phyloP scores from a whole-genome alignment of 2,797 vertebrate species.

The Pangasius mekongensis region DNA sequence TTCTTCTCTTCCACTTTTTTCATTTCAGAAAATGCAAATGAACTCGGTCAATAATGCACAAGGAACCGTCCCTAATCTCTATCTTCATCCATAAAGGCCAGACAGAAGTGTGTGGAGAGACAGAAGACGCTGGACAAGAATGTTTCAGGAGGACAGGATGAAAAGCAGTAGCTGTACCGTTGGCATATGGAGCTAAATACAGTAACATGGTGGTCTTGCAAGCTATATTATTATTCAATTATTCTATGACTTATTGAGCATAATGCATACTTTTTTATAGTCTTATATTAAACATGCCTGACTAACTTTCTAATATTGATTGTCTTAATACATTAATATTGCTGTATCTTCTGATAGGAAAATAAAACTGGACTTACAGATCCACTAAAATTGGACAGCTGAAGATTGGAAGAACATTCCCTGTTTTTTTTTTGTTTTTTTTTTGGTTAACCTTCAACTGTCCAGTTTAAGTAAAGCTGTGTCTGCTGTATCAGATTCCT shows the following conservation, averaged over 20 bases:
- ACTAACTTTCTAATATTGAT: background rate
- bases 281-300: background rate
- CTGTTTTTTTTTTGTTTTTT: background rate
- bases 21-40: slow-evolving; percentile 21
- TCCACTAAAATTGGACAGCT: too few relatives aligned
- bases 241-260: background rate
- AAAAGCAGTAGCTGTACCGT: slow-evolving; percentile 50
- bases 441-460: background rate
- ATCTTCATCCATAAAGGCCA: background rate
- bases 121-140: background rate
- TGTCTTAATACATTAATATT: background rate
- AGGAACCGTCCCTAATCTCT: slow-evolving; percentile 1
- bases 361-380: background rate
- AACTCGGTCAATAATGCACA: slow-evolving; percentile 20
- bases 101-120: slow-evolving; percentile 11
- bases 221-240: background rate
- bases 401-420: background rate
- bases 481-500: background rate
- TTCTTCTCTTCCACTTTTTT: slow-evolving; percentile 1
- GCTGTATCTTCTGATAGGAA: background rate
- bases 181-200: background rate
- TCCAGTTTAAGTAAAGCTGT: background rate
- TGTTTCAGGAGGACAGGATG: slow-evolving; percentile 32
- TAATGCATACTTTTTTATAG: background rate
- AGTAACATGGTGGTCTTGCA: background rate